Percentiles rank a stretch among this genome's conserved stretches.
phyloP scores from a whole-genome alignment of 2,888 invertebrate species.

The Tanypteryx hageni region DNA sequence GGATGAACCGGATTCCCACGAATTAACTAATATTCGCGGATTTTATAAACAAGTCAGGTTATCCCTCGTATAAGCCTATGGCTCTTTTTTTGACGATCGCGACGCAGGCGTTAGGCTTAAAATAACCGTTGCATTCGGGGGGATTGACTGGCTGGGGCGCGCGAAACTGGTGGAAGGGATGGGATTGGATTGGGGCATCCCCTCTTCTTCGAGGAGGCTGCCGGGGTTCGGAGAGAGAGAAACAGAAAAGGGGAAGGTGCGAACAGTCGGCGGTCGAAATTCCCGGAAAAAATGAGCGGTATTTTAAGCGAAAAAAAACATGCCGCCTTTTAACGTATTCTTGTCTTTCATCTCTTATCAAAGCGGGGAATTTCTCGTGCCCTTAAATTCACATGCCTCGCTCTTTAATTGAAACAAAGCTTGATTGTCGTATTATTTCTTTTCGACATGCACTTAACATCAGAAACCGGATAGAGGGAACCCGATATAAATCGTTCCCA shows the following conservation, averaged over 20 bases:
- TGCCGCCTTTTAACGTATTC: not conserved
- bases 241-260: not conserved
- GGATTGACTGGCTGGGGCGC: too few relatives aligned
- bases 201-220: not conserved
- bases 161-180: not conserved
- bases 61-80: too few relatives aligned
- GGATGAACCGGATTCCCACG: not conserved
- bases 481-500: not conserved
- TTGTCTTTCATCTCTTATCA: not conserved
- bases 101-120: too few relatives aligned
- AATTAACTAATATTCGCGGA: not conserved
- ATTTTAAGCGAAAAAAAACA: not conserved
- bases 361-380: not conserved
- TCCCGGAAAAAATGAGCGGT: not conserved
- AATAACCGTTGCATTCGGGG: too few relatives aligned
- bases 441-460: not conserved
- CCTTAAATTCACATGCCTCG: not conserved
- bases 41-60: too few relatives aligned
- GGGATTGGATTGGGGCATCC: not conserved
- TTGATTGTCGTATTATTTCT: constrained; percentile 4
- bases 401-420: constrained; percentile 25
- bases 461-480: not conserved
- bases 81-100: too few relatives aligned
- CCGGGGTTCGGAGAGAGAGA: too few relatives aligned
- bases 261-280: not conserved